A percentile compares a stretch with the other conserved stretches of the same genome.
phyloP scores from a whole-genome alignment of 2,797 vertebrate species.

The Hyperoplus immaculatus region DNA sequence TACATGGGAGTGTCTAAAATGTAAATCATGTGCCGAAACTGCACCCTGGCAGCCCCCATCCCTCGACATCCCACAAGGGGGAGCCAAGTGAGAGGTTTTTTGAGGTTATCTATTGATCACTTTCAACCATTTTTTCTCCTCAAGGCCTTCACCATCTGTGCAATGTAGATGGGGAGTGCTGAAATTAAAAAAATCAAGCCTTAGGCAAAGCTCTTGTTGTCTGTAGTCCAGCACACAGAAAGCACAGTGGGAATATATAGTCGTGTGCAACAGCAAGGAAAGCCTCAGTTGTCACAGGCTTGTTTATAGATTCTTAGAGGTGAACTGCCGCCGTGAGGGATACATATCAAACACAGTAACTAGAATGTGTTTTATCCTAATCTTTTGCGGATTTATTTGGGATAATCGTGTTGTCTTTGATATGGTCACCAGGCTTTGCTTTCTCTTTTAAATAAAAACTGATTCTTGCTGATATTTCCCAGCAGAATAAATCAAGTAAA shows the following conservation, averaged over 20 bases:
- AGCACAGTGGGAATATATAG: background rate
- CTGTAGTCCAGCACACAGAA: constrained; percentile 51
- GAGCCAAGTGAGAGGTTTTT: constrained; percentile 66
- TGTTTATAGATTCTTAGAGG: constrained; percentile 62
- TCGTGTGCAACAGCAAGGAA: constrained; percentile 42
- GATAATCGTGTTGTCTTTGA: constrained; percentile 49
- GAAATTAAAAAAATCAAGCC: constrained; percentile 57
- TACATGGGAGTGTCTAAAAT: constrained; percentile 43
- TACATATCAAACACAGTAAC: constrained; percentile 58
- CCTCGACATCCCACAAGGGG: constrained; percentile 70
- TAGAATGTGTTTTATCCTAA: constrained; percentile 56
- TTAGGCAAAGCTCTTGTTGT: constrained; percentile 61
- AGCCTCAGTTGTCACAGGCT: constrained; percentile 49
- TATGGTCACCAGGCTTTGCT: constrained; percentile 32
- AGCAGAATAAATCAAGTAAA: constrained; percentile 31
- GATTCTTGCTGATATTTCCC: constrained; percentile 26
- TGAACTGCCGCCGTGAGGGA: constrained; percentile 68
- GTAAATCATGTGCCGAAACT: constrained; percentile 49
- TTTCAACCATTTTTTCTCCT: constrained; percentile 51
- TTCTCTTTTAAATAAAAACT: constrained; percentile 46
- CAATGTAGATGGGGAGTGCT: constrained; percentile 43
- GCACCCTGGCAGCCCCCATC: constrained; percentile 16
- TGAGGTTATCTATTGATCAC: constrained; percentile 63
- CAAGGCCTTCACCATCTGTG: constrained; percentile 67
- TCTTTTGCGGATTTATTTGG: constrained; percentile 61